These are phyloP conservation scores for Proteles cristata DNA, from an alignment of 2,113 vertebrate species.

Conservation along the genomic window DNA sequence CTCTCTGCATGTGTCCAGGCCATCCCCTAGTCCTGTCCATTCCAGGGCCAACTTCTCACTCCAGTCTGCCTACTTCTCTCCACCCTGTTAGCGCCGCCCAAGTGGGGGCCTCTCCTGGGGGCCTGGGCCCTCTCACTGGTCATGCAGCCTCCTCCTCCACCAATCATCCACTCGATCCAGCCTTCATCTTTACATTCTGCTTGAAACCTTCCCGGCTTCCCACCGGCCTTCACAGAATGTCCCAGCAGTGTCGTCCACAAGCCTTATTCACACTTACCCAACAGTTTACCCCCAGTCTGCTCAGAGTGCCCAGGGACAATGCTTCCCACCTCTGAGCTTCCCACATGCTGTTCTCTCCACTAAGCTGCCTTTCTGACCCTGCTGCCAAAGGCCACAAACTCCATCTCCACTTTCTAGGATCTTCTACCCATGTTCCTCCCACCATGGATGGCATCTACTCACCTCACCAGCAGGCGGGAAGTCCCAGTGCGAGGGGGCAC, in stretches of 20 bases:
- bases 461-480: conserved; percentile 65
- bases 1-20: background rate
- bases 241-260: background rate
- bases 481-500: conserved; percentile 76
- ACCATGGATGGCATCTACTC: conserved; percentile 58
- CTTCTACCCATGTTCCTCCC: background rate
- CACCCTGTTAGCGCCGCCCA: background rate
- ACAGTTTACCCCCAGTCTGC: background rate
- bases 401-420: background rate
- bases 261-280: background rate
- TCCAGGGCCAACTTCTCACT: background rate
- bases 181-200: background rate
- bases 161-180: too few species aligned
- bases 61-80: background rate
- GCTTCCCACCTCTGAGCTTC: background rate
- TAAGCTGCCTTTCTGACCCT: background rate
- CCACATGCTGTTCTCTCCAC: background rate
- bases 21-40: background rate
- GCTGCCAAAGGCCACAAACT: background rate
- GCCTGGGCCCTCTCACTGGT: background rate
- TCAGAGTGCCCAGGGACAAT: rapidly evolving
- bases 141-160: background rate
- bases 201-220: background rate
- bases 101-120: background rate
- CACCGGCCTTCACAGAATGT: background rate